Evolutionary conservation across 2,797 vertebrate genomes (phyloP), one percentile per base, ranked within the genome.

Genomic region (Rhinichthys osculus): DNA sequence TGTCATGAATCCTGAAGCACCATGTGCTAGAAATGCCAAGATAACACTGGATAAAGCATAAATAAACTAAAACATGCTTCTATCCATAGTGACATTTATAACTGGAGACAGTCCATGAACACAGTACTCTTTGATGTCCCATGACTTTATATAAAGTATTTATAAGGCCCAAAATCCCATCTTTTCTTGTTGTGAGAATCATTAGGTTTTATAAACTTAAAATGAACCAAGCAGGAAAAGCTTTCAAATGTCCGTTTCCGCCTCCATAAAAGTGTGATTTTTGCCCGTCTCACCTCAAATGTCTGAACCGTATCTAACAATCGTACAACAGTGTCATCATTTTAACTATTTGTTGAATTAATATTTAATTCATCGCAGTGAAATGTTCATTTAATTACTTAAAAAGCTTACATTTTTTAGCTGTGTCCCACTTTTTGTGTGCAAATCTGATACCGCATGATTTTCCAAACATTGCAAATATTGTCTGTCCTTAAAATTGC

Each of bases 1-100:
- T 40, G 84, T 44, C 70, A 69, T 59, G 50, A 52, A 40, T 10
- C 42, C 78, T 40, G 17, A 59, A 67, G 78, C 3, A 40, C 13
- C 69, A 76, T 57, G 74, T 59, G 74, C 33, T 38, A n/a, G 35
- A 78, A 62, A 62, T 59, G 50, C 73, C 38, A 44, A 44, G 42
- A 47, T 72, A 16, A 44, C 21, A 44, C 13, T 16, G 11, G 13
- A 72, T 72, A 47, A 72, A 47, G 70, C 6, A 47, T 44, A n/a
- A 8, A 54, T 6, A 38, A 76, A 54, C 73, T 35, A 54, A 50
- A 54, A 52, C 17, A 21, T 11, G 33, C 5, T 19, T 74, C 27
- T 30, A 73, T 73, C 42, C 30, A 72, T 16, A 72, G 47, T 21
- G 17, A 52, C 47, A 74, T 74, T 52, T 74, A 74, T 74, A 52